Evolutionary conservation across 2,888 invertebrate genomes (phyloP).

Genomic region (Spialia ferax): DNA sequence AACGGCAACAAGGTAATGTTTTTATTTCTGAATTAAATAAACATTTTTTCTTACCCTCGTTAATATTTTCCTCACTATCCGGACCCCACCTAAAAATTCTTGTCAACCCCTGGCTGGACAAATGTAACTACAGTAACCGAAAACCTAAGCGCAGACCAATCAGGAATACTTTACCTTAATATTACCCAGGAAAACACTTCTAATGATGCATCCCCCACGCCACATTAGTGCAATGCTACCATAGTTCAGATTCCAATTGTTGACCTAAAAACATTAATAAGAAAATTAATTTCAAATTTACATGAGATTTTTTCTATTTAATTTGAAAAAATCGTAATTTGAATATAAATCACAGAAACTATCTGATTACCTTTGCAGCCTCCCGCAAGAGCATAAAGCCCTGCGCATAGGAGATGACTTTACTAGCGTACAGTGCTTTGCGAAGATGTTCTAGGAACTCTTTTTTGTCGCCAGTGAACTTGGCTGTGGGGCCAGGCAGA

Average conservation of each 20-base stretch:
- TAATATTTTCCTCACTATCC: no score
- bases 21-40: no score
- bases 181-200: conserved; percentile 88
- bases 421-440: conserved; percentile 98
- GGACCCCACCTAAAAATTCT: no score
- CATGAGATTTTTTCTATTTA: no score
- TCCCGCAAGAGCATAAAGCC: conserved; percentile 98
- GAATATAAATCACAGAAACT: not conserved
- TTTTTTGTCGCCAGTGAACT: conserved; percentile 90
- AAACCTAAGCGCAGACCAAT: no score
- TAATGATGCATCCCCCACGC: conserved; percentile 99
- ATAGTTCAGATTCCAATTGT: conserved; percentile 98
- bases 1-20: no score
- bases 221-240: conserved; percentile 99
- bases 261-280: conserved; percentile 62
- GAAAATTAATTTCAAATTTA: no score
- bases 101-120: no score
- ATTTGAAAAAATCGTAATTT: not conserved
- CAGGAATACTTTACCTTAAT: conserved; percentile 92
- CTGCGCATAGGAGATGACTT: conserved; percentile 99
- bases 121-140: no score
- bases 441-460: conserved; percentile 94
- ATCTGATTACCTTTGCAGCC: conserved; percentile 90
- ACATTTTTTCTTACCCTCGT: no score
- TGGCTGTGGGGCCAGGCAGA: conserved; percentile 89